A percentile compares a stretch with the other conserved stretches of the same genome.
Conservation (phyloP, 2,888 invertebrate genomes). For the Netelia melanura region DNA sequence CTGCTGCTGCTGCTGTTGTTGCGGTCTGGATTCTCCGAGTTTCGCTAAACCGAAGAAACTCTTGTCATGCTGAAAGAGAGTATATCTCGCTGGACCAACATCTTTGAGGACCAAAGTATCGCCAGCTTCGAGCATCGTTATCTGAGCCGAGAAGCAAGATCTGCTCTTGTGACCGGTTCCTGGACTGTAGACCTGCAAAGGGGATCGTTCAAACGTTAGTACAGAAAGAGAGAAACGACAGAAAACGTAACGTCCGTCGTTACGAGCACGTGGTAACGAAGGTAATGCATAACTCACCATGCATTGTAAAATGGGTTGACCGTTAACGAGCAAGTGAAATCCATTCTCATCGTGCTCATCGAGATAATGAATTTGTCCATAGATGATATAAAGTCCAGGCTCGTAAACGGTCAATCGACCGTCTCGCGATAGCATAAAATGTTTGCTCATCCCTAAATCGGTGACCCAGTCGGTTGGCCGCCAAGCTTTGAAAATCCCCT, state of each 20-base stretch:
- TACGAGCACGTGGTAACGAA: too few relatives aligned
- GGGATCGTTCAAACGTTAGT: background rate
- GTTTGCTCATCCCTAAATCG: conserved; percentile 87
- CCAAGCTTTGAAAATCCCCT: conserved; percentile 89
- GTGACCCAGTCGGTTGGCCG: conserved; percentile 88
- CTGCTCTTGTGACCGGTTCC: conserved; percentile 79
- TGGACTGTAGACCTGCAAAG: conserved; percentile 78
- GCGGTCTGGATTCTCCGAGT: conserved; percentile 86
- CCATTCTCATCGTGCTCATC: conserved; percentile 92
- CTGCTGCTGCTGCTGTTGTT: conserved; percentile 68
- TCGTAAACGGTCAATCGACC: conserved; percentile 90
- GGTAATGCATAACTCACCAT: conserved; percentile 78
- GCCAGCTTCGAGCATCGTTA: conserved; percentile 81
- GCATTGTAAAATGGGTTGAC: conserved; percentile 90
- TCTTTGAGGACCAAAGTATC: conserved; percentile 90
- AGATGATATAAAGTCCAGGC: conserved; percentile 91
- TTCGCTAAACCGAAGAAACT: conserved; percentile 94
- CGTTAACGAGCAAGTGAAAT: conserved; percentile 89
- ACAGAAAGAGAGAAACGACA: background rate
- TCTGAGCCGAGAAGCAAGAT: conserved; percentile 81
- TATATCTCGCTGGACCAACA: conserved; percentile 89
- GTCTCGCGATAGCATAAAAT: conserved; percentile 87
- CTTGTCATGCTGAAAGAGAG: conserved; percentile 90
- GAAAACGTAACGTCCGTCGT: too few relatives aligned
- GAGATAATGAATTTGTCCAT: conserved; percentile 93